phyloP scores from a whole-genome alignment of 1,140 invertebrate genomes.

The Habropoda laboriosa region DNA sequence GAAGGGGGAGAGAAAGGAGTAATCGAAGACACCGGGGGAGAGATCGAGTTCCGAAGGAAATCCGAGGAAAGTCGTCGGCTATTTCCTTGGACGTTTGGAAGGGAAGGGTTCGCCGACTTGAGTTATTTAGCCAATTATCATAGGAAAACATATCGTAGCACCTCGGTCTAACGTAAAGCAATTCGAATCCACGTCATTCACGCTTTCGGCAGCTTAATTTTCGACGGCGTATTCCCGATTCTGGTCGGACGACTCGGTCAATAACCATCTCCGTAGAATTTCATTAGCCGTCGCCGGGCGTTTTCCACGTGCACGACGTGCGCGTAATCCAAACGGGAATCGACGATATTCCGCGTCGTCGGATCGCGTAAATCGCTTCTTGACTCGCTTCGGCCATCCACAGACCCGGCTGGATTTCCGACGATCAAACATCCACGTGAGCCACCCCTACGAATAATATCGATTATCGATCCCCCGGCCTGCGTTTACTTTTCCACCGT shows the following conservation, averaged over 20 bases:
- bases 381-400: neutral
- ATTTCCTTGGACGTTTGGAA: neutral
- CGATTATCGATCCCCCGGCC: neutral
- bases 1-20: neutral
- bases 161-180: neutral
- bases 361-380: slow-evolving; percentile 46
- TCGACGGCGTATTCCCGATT: neutral
- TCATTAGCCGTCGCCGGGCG: slow-evolving; percentile 44
- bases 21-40: slow-evolving; percentile 3
- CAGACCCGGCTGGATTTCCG: neutral
- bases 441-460: slow-evolving; percentile 1
- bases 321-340: slow-evolving; percentile 39
- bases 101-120: neutral
- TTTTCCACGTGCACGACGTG: slow-evolving; percentile 27
- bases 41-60: neutral
- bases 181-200: neutral
- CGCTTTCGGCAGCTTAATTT: neutral
- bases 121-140: neutral
- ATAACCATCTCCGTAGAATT: slow-evolving; percentile 53
- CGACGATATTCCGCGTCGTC: slow-evolving; percentile 37
- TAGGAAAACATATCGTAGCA: neutral
- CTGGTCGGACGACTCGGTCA: slow-evolving; percentile 30
- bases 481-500: neutral
- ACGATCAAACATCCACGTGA: slow-evolving; percentile 3
- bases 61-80: neutral